These are phyloP conservation scores for Amniataba percoides DNA, from an alignment of 2,797 vertebrate genomes.

Conservation along the genomic window DNA sequence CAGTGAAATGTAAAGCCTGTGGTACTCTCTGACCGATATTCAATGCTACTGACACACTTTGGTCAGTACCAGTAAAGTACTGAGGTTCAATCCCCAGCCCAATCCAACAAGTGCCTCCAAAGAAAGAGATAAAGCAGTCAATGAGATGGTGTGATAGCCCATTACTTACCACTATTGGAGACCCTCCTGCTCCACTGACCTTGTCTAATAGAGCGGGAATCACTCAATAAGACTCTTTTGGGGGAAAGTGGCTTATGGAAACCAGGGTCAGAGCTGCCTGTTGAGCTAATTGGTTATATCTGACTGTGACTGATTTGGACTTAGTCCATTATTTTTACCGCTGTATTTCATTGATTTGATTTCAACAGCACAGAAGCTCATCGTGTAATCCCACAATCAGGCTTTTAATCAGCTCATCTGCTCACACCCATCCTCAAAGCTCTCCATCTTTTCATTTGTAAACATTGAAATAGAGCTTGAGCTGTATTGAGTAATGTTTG, in stretches of 20 bases:
- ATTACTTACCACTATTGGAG: neutral
- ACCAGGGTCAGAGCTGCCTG: conserved; percentile 6
- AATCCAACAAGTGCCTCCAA: neutral
- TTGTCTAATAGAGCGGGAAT: conserved; percentile 1
- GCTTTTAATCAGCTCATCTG: neutral
- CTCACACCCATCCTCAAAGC: neutral
- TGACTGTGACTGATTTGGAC: conserved; percentile 8
- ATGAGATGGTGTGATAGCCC: conserved; percentile 15
- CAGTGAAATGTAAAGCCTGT: neutral
- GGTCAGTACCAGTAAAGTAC: no score
- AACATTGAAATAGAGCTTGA: neutral
- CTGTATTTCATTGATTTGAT: conserved; percentile 26
- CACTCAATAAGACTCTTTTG: conserved; percentile 23
- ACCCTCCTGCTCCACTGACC: conserved; percentile 4
- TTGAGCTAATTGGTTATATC: conserved; percentile 26
- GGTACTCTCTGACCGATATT: neutral
- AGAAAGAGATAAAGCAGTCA: neutral
- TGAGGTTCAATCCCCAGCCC: neutral
- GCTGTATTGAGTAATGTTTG: neutral
- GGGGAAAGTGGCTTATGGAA: conserved; percentile 12
- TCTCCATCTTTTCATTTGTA: neutral
- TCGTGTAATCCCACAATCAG: conserved; percentile 11
- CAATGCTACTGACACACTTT: neutral
- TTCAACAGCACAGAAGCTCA: conserved; percentile 7
- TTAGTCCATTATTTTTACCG: conserved; percentile 15